Conservation (phyloP, 2,113 vertebrate species). For the Rhinopomastus cyanomelas region DNA sequence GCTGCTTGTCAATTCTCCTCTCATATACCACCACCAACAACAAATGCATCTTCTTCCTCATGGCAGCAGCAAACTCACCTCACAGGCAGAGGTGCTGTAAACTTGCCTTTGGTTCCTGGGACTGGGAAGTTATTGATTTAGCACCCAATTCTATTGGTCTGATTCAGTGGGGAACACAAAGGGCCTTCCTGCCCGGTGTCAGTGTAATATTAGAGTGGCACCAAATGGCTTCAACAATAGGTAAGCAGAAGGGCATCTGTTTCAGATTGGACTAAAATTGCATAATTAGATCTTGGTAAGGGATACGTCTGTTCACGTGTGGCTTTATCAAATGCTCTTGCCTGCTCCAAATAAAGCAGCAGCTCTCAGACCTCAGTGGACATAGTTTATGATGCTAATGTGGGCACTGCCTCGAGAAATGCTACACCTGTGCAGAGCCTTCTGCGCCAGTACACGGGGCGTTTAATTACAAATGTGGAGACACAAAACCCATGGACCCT, state of each 20-base stretch:
- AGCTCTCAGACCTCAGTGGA: not conserved
- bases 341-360: not conserved
- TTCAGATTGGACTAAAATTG: conserved; percentile 77
- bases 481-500: not conserved
- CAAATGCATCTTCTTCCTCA: conserved; percentile 41
- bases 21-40: conserved; percentile 49
- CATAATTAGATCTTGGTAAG: conserved; percentile 75
- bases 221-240: conserved; percentile 75
- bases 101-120: not conserved
- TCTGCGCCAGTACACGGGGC: not conserved
- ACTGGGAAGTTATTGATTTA: conserved; percentile 61
- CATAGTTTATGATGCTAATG: not conserved
- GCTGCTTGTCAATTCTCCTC: conserved; percentile 66
- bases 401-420: not conserved
- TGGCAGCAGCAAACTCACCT: conserved; percentile 20
- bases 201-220: conserved; percentile 73
- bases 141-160: conserved; percentile 63
- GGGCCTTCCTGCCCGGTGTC: conserved; percentile 63
- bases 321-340: conserved; percentile 32
- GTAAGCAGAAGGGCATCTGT: conserved; percentile 78
- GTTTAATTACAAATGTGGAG: not conserved
- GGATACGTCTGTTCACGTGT: conserved; percentile 57
- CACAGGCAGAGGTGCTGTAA: not conserved
- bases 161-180: conserved; percentile 55
- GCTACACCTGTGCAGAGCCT: not conserved